These are phyloP conservation scores for Euwallacea fornicatus DNA, from an alignment of 1,140 invertebrate species.

Conservation along the genomic window DNA sequence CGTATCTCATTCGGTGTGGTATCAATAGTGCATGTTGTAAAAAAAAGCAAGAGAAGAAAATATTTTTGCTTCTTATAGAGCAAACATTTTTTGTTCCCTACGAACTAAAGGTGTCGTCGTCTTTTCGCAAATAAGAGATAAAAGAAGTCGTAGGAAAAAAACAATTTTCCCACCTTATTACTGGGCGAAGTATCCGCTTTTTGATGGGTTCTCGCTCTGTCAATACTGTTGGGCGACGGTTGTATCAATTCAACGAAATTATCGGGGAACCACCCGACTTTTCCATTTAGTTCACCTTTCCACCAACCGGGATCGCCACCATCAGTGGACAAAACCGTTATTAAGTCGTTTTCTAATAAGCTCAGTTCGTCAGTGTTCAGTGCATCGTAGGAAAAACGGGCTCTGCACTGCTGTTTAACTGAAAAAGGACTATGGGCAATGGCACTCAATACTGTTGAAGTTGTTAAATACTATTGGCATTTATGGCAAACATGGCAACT, in stretches of 20 bases:
- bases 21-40: no score
- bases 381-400: conserved; percentile 86
- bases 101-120: no score
- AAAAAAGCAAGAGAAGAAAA: no score
- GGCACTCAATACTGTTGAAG: not conserved
- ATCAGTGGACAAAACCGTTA: conserved; percentile 84
- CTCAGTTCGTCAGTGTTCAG: conserved; percentile 93
- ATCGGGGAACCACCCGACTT: conserved; percentile 92
- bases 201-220: conserved; percentile 20
- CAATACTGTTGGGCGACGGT: conserved; percentile 16
- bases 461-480: not conserved
- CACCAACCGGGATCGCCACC: conserved; percentile 96
- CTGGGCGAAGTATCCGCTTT: not conserved
- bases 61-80: no score
- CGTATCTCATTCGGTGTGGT: not conserved
- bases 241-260: conserved; percentile 83
- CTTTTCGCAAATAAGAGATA: no score
- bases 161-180: not conserved
- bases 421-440: conserved; percentile 11
- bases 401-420: conserved; percentile 67
- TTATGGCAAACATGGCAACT: not conserved
- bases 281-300: conserved; percentile 89
- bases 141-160: not conserved
- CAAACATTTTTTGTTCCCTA: no score
- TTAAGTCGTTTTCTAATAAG: conserved; percentile 85